Base-by-base conservation (phyloP, 1,140 invertebrate genomes). In the Drosophila subobscura region DNA sequence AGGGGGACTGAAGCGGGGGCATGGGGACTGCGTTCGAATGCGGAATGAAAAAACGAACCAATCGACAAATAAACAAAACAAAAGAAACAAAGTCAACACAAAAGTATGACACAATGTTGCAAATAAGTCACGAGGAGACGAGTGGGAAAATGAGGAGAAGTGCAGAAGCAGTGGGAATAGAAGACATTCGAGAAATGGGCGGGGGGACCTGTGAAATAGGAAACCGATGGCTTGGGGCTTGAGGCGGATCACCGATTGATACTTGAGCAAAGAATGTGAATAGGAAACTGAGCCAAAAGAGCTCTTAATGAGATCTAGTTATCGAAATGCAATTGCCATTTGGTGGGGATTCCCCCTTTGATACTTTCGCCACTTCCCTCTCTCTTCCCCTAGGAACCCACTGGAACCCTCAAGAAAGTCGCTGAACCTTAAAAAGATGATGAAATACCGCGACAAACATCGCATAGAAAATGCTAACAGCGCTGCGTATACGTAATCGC, bases 51-150 rank as follows among this genome's bases (percentile, higher is more conserved):
- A 74, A 55, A 68, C 46, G 70, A 67, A 37, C 63, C 65, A 83
- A 84, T 78, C 72, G 72, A 57, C 73, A 77, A 85, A 67, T 75
- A 85, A 85, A 85, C 77, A 86, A 74, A 72, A 20, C 16, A 20
- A 20, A 20, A 63, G 10, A 79, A 64, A 60, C 50, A 74, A 55
- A 86, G 77, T 81, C 81, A 81, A 85, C 81, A 86, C 33, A 77
- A 80, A 85, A 85, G 73, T 81, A 81, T 86, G 81, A 85, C 80
- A 85, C 80, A 85, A 85, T 85, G 80, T 85, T 80, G 81, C 80
- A 77, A 37, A 33, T 60, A 54, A 45, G 51, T 29, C 44, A 16
- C 10, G 10, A 12, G 33, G 1, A 10, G 33, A 12, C 3, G 40
- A 40, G 14, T 3, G 6, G 6, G 14, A 20, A 12, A 29, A 49